Base-by-base conservation (phyloP, 2,888 invertebrate species). In the Pandemis heparana region DNA sequence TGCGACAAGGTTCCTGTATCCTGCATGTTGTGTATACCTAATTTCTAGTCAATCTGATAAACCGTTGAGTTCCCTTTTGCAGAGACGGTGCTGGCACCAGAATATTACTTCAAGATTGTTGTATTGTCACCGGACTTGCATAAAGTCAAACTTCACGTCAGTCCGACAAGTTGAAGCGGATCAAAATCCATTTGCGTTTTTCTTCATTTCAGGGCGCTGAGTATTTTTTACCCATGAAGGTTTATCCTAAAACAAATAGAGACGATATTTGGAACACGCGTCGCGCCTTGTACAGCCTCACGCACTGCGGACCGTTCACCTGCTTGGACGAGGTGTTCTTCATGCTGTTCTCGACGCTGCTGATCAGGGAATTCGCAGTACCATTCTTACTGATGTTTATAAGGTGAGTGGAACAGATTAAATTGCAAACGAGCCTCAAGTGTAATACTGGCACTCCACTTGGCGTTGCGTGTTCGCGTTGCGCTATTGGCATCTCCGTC, bases 191-290 rank as follows among this genome's bases (percentile, higher is more conserved):
- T n/a, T n/a, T n/a, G n/a, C 10, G 8, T 43, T 43, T 43, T 18
- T 56, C 12, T 56, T 56, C 23, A 23, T 23, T 56, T 18, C 56
- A 56, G 56, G 56, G 56, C 18, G 5, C 23, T 12, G 56, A 56
- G 12, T 56, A 23, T 12, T 23, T 12, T 23, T 4, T 23, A 5
- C 56, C 56, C 4, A 12, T 23, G 18, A 56, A 18, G 5, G 4
- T 10, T 7, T 1, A 1, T 3, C 5, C 6, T 1, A 1, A 0
- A 53, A 2, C 1, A 6, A 2, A 8, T 18, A 16, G 3, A 3
- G 43, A 10, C 5, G 12, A 12, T 10, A 43, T 43, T 12, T 12
- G 43, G 12, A 43, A 12, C 12, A 43, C 5, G 12, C 43, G 10
- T 43, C 56, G 56, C 23, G 56, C 23, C 9, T 23, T 10, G 1